A percentile compares a stretch with the other conserved stretches of the same genome.
Evolutionary conservation across 2,888 invertebrate species (phyloP).

Genomic region (Andrena bicolor): DNA sequence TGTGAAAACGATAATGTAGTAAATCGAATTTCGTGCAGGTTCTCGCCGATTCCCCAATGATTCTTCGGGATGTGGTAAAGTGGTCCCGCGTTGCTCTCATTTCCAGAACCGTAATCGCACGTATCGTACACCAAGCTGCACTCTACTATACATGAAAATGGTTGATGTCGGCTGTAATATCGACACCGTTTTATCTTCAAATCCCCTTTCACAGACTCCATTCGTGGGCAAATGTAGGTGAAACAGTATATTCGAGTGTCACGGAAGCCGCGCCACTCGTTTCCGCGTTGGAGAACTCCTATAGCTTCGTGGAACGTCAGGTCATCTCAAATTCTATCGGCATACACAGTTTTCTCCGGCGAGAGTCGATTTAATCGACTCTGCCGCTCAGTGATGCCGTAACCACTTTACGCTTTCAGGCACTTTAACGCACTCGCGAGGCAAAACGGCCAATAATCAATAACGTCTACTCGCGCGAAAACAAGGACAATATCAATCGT

Average conservation of each 20-base stretch:
- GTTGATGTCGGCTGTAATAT: too few relatives aligned
- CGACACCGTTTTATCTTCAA: neutral
- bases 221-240: neutral
- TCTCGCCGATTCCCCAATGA: too few relatives aligned
- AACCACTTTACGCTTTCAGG: slow-evolving; percentile 37
- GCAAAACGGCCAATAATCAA: slow-evolving; percentile 52
- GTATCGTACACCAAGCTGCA: too few relatives aligned
- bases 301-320: too few relatives aligned
- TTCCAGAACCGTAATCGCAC: too few relatives aligned
- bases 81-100: too few relatives aligned
- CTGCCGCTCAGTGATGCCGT: slow-evolving; percentile 18
- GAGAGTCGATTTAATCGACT: slow-evolving; percentile 27
- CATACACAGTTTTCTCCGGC: neutral
- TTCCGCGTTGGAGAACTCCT: neutral
- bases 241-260: neutral
- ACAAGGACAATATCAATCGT: slow-evolving; percentile 28
- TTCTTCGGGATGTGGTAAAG: too few relatives aligned
- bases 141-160: too few relatives aligned
- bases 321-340: neutral
- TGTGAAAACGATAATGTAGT: neutral
- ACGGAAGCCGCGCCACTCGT: too few relatives aligned
- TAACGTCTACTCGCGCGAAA: slow-evolving; percentile 35
- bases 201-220: neutral
- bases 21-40: too few relatives aligned
- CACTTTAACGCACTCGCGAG: slow-evolving; percentile 42